Evolutionary conservation across 2,113 vertebrate genomes (phyloP).

Genomic region (Crotalus tigris): DNA sequence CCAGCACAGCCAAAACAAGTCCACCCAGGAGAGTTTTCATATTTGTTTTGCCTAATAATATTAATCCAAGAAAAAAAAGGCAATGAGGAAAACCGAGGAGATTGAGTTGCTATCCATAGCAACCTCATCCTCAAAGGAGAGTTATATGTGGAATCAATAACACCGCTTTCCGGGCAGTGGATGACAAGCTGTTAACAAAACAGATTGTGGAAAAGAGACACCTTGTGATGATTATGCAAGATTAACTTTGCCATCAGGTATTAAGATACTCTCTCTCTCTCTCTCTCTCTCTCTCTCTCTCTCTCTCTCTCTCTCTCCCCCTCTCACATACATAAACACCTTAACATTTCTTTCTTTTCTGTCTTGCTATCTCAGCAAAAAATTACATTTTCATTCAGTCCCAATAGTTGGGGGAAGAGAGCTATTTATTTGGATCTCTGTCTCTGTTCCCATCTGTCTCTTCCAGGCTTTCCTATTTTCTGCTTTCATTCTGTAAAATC

Average conservation of each 20-base stretch:
- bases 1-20: not conserved
- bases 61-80: no score
- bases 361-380: not conserved
- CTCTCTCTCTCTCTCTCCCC: rapidly evolving
- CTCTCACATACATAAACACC: not conserved
- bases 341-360: not conserved
- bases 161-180: not conserved
- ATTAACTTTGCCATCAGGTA: not conserved
- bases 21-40: not conserved
- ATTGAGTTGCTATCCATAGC: not conserved
- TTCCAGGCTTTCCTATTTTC: not conserved
- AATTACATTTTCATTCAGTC: not conserved
- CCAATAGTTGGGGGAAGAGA: not conserved
- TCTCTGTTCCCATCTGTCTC: not conserved
- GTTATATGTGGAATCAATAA: slow-evolving; percentile 8
- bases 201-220: not conserved
- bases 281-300: not conserved
- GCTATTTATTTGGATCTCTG: not conserved
- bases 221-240: slow-evolving; percentile 2
- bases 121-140: not conserved
- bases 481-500: not conserved
- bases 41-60: not conserved
- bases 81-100: not conserved
- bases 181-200: slow-evolving; percentile 26
- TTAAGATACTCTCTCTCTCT: not conserved